Evolutionary conservation across 2,888 invertebrate genomes (phyloP).

Genomic region (Hesperia comma): DNA sequence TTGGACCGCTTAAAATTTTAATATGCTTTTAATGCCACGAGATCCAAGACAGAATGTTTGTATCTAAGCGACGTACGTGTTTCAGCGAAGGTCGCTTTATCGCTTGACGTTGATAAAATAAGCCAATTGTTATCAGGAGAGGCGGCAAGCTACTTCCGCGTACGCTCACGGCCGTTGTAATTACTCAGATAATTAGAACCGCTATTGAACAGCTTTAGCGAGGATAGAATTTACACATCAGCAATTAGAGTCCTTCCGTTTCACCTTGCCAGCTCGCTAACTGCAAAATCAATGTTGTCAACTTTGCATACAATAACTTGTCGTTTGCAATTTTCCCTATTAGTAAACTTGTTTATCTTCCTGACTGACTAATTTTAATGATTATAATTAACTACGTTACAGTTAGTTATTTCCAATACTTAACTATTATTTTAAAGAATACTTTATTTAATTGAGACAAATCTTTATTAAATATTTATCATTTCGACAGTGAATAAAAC

Average conservation of each 20-base stretch:
- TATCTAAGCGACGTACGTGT: conserved; percentile 49
- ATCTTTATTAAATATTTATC: neutral
- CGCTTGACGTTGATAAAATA: conserved; percentile 68
- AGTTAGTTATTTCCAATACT: neutral
- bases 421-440: too few species aligned
- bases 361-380: neutral
- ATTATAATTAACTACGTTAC: neutral
- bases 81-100: conserved; percentile 66
- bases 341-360: conserved; percentile 13
- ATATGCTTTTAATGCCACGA: conserved; percentile 41
- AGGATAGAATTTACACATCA: conserved; percentile 37
- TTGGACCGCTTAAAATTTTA: conserved; percentile 23
- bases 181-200: conserved; percentile 57
- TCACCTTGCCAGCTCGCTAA: conserved; percentile 36
- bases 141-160: conserved; percentile 71
- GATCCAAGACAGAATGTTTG: conserved; percentile 40
- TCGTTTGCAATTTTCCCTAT: conserved; percentile 14
- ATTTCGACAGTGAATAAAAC: neutral
- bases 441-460: neutral
- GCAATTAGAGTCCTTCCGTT: conserved; percentile 36
- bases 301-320: conserved; percentile 32
- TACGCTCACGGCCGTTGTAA: conserved; percentile 67
- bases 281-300: conserved; percentile 32
- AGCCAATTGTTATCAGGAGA: conserved; percentile 74
- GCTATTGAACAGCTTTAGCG: conserved; percentile 47